Evolutionary conservation across 1,140 invertebrate species (phyloP).

Genomic region (Triops longicaudatus): DNA sequence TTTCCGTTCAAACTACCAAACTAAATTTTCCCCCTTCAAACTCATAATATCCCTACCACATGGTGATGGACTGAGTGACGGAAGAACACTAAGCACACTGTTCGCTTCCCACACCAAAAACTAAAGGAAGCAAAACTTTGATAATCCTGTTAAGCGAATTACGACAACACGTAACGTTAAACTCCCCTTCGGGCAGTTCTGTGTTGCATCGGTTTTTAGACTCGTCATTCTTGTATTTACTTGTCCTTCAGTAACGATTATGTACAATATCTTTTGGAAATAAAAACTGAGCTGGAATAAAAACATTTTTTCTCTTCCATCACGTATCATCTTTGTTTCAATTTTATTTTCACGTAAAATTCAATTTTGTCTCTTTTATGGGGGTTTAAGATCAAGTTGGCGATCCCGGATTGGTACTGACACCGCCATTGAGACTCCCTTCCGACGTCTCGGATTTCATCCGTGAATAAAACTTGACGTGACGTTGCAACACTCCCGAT

Average conservation of each 20-base stretch:
- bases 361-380: background rate
- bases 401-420: background rate
- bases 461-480: constrained; percentile 37
- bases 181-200: background rate
- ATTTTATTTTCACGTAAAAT: too few species aligned
- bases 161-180: background rate
- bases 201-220: background rate
- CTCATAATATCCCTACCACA: too few species aligned
- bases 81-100: background rate
- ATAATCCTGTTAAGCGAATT: constrained; percentile 7
- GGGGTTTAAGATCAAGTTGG: background rate
- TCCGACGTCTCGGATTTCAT: constrained; percentile 32
- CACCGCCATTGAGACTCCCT: background rate
- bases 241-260: background rate
- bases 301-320: background rate
- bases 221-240: background rate
- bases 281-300: background rate
- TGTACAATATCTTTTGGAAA: background rate
- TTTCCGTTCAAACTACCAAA: too few species aligned
- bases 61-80: background rate
- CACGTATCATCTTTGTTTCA: too few species aligned
- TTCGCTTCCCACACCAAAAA: background rate
- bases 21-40: too few species aligned
- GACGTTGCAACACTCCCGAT: constrained; percentile 35
- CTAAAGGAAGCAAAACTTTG: background rate